phyloP scores from a whole-genome alignment of 2,797 vertebrate species.

The Melanotaenia pygmaea region DNA sequence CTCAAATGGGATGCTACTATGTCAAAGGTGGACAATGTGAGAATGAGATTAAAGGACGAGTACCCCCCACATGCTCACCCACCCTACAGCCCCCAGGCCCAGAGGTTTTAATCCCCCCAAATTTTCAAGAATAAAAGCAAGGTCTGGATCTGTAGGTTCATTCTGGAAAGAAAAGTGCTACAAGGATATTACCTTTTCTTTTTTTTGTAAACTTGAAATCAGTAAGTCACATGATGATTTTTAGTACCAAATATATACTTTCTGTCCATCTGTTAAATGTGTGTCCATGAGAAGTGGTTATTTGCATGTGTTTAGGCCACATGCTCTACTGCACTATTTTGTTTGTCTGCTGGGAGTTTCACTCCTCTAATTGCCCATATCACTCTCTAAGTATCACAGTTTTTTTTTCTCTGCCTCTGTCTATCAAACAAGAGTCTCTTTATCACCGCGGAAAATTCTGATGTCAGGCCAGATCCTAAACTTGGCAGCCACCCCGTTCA shows the following conservation, averaged over 20 bases:
- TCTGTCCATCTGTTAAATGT: neutral
- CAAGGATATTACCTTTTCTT: neutral
- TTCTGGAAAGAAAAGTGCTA: slow-evolving; percentile 23
- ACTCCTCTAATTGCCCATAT: slow-evolving; percentile 68
- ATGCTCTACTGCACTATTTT: slow-evolving; percentile 19
- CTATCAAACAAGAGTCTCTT: slow-evolving; percentile 76
- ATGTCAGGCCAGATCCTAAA: slow-evolving; percentile 72
- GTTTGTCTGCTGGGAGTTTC: slow-evolving; percentile 56
- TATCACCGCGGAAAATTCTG: slow-evolving; percentile 75
- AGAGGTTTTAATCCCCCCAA: slow-evolving; percentile 76
- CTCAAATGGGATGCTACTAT: slow-evolving; percentile 64
- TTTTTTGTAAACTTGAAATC: neutral
- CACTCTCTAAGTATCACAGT: slow-evolving; percentile 50
- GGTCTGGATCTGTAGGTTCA: slow-evolving; percentile 40
- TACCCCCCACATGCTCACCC: slow-evolving; percentile 42
- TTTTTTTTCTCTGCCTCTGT: slow-evolving; percentile 47
- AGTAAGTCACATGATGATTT: neutral
- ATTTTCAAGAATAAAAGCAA: slow-evolving; percentile 79
- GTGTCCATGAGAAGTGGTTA: slow-evolving; percentile 15
- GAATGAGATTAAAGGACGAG: slow-evolving; percentile 75
- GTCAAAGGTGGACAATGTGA: slow-evolving; percentile 74
- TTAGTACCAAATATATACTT: neutral
- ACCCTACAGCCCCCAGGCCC: slow-evolving; percentile 46
- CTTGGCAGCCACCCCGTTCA: slow-evolving; percentile 70
- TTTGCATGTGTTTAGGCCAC: slow-evolving; percentile 45